Conservation (phyloP, 2,888 invertebrate genomes). For the Drosophila limbata region DNA sequence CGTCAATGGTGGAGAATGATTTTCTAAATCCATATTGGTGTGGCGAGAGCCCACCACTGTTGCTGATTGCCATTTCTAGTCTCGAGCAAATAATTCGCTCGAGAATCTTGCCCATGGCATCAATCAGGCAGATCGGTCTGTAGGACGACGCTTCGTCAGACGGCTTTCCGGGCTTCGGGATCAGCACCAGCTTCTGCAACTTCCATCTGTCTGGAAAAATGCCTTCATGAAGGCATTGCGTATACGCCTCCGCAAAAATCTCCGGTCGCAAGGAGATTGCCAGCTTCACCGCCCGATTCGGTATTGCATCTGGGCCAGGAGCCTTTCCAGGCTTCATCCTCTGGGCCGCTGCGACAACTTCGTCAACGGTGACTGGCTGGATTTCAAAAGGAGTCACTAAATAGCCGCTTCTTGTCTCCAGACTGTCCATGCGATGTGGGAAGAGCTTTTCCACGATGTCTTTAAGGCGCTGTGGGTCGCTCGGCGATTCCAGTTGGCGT, state of each 20-base stretch:
- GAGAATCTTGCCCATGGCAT: background rate
- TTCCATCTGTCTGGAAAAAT: background rate
- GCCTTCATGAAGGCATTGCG: background rate
- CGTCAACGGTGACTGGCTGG: background rate
- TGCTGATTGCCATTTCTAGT: background rate
- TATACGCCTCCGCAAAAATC: background rate
- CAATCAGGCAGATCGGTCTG: conserved; percentile 1
- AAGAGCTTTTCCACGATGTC: background rate
- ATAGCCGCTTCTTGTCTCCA: background rate
- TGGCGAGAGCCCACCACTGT: background rate
- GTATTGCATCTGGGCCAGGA: background rate
- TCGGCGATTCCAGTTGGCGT: background rate
- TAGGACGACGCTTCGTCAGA: background rate
- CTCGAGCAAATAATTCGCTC: background rate
- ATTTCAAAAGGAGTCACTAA: too few relatives aligned
- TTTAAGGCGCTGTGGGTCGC: background rate
- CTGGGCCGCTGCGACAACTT: background rate
- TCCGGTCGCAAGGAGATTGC: background rate
- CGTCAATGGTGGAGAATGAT: background rate
- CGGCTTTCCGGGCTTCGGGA: background rate
- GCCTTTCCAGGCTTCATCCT: background rate
- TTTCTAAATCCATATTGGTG: background rate
- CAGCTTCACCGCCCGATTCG: background rate
- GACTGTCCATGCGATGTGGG: background rate
- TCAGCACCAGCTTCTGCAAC: background rate